phyloP scores from a whole-genome alignment of 2,888 invertebrate genomes.

The Nebria brevicollis region DNA sequence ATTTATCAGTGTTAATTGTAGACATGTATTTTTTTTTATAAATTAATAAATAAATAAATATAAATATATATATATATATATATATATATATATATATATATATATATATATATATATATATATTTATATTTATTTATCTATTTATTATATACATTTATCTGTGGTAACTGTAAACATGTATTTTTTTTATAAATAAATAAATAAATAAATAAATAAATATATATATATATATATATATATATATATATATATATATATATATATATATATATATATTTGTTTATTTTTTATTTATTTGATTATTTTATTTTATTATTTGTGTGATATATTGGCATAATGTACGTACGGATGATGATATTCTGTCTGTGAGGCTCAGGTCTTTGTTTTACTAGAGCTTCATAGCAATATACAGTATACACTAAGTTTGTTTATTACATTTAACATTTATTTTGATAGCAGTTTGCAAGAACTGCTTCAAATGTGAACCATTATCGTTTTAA shows the following conservation, averaged over 20 bases:
- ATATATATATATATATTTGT: background rate
- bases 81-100: background rate
- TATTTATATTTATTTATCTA: background rate
- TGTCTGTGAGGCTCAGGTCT: slow-evolving; percentile 15
- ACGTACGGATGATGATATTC: slow-evolving; percentile 36
- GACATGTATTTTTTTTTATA: too few species aligned
- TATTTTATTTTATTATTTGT: background rate
- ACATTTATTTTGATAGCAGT: slow-evolving; percentile 26
- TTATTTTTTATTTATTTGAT: background rate
- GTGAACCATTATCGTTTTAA: background rate
- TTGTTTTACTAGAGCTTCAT: background rate
- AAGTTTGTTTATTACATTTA: slow-evolving; percentile 26
- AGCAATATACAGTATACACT: slow-evolving; percentile 38
- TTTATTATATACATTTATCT: too few species aligned
- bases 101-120: background rate
- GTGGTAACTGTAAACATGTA: too few species aligned
- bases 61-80: background rate
- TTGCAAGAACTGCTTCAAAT: background rate
- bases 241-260: too few species aligned
- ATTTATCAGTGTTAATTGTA: too few species aligned
- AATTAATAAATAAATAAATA: too few species aligned
- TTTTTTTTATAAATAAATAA: too few species aligned
- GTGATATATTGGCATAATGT: slow-evolving; percentile 21
- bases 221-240: background rate
- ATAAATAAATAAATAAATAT: too few species aligned